phyloP scores from a whole-genome alignment of 2,113 vertebrate genomes.

The Platycercus adscitus region DNA sequence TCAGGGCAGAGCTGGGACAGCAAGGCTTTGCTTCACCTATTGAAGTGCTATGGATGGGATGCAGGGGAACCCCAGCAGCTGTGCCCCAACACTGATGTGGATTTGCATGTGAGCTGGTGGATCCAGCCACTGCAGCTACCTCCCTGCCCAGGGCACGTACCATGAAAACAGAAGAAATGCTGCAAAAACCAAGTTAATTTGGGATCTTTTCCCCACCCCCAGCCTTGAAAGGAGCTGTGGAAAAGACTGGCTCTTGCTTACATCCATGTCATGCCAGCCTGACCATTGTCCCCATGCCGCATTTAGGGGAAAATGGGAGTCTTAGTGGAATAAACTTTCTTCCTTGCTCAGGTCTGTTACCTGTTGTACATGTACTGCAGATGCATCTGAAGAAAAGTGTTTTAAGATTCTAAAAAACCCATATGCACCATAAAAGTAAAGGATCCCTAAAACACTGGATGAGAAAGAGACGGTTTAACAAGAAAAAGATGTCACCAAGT shows the following conservation, averaged over 20 bases:
- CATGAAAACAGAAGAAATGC: not conserved
- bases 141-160: not conserved
- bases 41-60: not conserved
- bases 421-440: not conserved
- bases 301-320: not conserved
- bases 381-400: not conserved
- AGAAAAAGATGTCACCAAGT: not conserved
- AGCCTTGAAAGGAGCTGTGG: not conserved
- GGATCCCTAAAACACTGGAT: not conserved
- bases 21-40: rapidly evolving
- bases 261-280: not conserved
- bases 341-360: not conserved
- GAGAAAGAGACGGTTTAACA: not conserved
- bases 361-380: not conserved
- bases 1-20: not conserved
- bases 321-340: not conserved
- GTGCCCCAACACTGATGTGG: rapidly evolving
- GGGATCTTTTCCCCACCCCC: not conserved
- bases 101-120: rapidly evolving
- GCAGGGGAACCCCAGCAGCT: not conserved
- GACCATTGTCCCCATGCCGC: not conserved
- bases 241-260: not conserved
- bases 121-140: not conserved
- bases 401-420: not conserved
- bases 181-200: not conserved